Evolutionary conservation across 2,797 vertebrate species (phyloP), one percentile per base, ranked within the genome.

Genomic region (Manis crassicaudata): DNA sequence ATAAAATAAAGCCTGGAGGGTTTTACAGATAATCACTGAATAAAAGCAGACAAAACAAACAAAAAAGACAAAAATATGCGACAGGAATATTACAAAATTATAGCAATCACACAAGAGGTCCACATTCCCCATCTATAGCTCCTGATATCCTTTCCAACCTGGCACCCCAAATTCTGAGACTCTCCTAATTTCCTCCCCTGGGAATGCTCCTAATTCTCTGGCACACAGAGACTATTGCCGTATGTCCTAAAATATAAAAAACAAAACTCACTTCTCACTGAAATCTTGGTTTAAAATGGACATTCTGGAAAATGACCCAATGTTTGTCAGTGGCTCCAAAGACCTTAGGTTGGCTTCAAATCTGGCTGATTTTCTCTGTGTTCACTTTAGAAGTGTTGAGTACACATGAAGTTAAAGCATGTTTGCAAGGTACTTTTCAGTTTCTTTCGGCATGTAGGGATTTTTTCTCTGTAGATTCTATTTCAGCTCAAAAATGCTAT

Each of bases 201-300:
- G 76, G 80, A 58, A 35, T 82, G 16, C 7, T 88, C 56, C 25
- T 95, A 37, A 37, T 6, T 90, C 9, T 88, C 62, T 81, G 80
- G 5, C 46, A 54, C n/a, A 73, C 14, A 37, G 40, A 88, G n/a
- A 89, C 18, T 92, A 72, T 63, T 87, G 94, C 17, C 85, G 11
- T n/a, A 43, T 62, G 16, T 73, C 29, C 88, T 93, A 50, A 87
- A 52, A 37, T 4, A 60, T 46, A 54, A 75, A 43, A 52, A 54
- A 68, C 35, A 18, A 27, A 52, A 81, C n/a, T 46, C 3, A 82
- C 81, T 90, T 92, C 68, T 87, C n/a, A 40, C 5, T 14, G 14
- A 92, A 94, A 92, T 83, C 27, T 86, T 91, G 79, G 37, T 82
- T 92, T 86, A 70, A 94, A 83, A 88, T 67, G 37, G 7, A 58